phyloP scores from a whole-genome alignment of 1,140 invertebrate species.

The Hypothenemus hampei region DNA sequence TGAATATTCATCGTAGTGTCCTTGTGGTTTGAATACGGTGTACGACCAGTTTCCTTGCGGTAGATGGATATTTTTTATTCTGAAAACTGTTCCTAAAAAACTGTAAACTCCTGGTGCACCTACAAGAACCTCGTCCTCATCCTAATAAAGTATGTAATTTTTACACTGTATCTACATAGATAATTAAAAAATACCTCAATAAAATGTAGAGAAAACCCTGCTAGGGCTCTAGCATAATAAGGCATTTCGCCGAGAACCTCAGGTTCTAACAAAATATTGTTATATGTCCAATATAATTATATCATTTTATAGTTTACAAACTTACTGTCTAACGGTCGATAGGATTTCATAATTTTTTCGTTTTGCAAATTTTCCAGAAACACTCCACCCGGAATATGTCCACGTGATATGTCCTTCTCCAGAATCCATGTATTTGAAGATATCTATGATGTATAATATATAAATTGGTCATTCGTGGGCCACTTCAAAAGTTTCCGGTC shows the following conservation, averaged over 20 bases:
- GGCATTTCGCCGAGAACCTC: slow-evolving; percentile 1
- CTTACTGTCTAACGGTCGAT: neutral
- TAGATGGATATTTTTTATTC: slow-evolving; percentile 25
- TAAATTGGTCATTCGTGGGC: no score
- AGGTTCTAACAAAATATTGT: neutral
- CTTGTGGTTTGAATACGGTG: slow-evolving; percentile 15
- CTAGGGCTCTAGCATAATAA: slow-evolving; percentile 31
- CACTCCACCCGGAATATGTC: neutral
- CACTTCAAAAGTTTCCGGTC: no score
- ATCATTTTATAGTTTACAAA: neutral
- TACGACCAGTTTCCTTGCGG: neutral
- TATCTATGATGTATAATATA: no score
- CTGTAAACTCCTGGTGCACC: slow-evolving; percentile 47
- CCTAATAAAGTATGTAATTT: slow-evolving; percentile 5
- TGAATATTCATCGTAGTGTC: slow-evolving; percentile 12
- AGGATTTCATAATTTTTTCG: neutral
- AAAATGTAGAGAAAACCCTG: slow-evolving; percentile 44
- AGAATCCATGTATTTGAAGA: no score
- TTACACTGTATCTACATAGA: neutral
- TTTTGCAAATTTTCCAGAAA: neutral
- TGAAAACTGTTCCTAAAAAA: slow-evolving; percentile 42
- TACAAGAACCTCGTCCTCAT: slow-evolving; percentile 37
- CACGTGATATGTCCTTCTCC: no score
- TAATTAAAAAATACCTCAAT: slow-evolving; percentile 19
- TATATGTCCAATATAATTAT: neutral